Evolutionary conservation across 2,888 invertebrate genomes (phyloP), one percentile per base, ranked within the genome.

Genomic region (Mellilla xanthometata): DNA sequence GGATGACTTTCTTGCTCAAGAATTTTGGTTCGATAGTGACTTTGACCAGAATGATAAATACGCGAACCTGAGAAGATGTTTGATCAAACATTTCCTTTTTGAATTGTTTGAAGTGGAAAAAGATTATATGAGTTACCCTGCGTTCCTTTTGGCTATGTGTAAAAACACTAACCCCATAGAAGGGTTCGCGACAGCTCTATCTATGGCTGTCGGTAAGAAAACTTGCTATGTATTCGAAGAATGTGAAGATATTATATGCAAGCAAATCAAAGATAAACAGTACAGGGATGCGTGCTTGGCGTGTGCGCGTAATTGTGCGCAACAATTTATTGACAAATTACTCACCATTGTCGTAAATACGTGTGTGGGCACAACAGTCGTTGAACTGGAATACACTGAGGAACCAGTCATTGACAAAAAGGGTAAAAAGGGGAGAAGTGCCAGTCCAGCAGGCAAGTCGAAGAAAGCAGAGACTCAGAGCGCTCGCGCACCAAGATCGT

Each of bases 61-160:
- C 13, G 62, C 65, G 4, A 62, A 64, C 43, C 56, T 90, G 13
- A 68, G 85, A 59, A 71, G 69, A 39, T 67, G 65, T 49, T 60
- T 90, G 42, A 78, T 91, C 0, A 93, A 92, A 68, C 76, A 91
- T 55, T 83, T 93, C 36, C 65, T 94, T 10, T 91, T 90, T 57
- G 89, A 90, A 56, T 74, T 93, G 60, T 94, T 86, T 65, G 81
- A 87, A 66, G 76, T 83, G 0, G 66, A 77, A 29, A 65, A 81
- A 44, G 68, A 91, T 47, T 58, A 74, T 24, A 82, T 92, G 54
- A 93, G 93, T 62, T 94, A 94, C 65, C 90, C 93, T 0, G 92
- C 91, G 3, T 79, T 94, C 60, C 69, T 94, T 22, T 67, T 94
- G 47, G 91, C 91, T 11, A 92, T 93, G 58, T 93, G 93, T 62